These are phyloP conservation scores for Luehdorfia chinensis DNA, from an alignment of 1,140 invertebrate genomes.

Conservation along the genomic window DNA sequence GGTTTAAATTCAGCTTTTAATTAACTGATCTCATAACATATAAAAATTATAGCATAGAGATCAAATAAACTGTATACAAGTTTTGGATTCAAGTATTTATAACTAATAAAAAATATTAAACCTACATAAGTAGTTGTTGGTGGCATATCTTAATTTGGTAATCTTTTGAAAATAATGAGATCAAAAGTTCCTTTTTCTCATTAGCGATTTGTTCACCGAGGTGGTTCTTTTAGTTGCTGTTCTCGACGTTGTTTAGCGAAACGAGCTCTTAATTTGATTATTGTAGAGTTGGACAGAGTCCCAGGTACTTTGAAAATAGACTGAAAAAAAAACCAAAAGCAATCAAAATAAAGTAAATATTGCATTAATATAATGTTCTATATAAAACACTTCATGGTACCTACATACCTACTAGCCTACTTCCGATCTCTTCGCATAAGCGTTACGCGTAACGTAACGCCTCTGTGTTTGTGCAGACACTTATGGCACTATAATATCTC, in stretches of 20 bases:
- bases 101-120: neutral
- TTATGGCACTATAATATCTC: too few species aligned
- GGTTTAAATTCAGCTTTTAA: too few species aligned
- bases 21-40: too few species aligned
- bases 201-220: constrained; percentile 33
- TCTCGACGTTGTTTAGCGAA: constrained; percentile 76
- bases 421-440: too few species aligned
- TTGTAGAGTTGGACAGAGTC: constrained; percentile 81
- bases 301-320: constrained; percentile 88
- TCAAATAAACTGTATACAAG: too few species aligned
- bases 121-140: constrained; percentile 24
- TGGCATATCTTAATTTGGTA: constrained; percentile 36
- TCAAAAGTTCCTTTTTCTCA: constrained; percentile 35
- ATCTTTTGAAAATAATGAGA: constrained; percentile 45
- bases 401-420: too few species aligned
- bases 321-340: constrained; percentile 76
- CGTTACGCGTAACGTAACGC: too few species aligned
- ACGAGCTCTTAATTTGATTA: constrained; percentile 80
- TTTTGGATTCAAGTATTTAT: too few species aligned
- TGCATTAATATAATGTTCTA: too few species aligned
- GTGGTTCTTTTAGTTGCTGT: constrained; percentile 61
- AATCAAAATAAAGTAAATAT: neutral
- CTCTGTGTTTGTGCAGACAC: too few species aligned
- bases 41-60: too few species aligned
- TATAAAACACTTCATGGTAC: too few species aligned